phyloP scores from a whole-genome alignment of 2,113 vertebrate genomes.

The Centropus unirufus region DNA sequence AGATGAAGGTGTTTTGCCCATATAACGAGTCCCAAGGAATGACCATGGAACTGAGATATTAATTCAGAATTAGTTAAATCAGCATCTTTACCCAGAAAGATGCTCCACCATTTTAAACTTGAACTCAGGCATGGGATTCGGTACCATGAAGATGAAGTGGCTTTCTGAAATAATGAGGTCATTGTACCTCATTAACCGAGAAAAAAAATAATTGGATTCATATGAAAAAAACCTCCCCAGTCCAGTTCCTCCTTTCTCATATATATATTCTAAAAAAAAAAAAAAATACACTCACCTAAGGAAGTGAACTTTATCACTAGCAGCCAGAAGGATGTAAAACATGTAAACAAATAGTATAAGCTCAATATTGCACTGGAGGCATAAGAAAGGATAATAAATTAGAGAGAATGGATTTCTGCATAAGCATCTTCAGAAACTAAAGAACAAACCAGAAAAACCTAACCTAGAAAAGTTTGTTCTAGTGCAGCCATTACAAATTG shows the following conservation, averaged over 20 bases:
- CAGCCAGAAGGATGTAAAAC: neutral
- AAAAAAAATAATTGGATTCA: neutral
- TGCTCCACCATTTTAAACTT: neutral
- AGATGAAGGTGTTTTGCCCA: neutral
- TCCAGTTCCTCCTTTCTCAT: neutral
- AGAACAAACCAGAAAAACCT: neutral
- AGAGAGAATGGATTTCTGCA: neutral
- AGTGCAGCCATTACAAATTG: neutral
- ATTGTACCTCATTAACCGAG: neutral
- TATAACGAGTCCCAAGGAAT: accelerated
- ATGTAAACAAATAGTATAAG: neutral
- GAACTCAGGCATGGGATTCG: neutral
- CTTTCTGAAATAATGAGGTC: neutral
- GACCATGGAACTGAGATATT: accelerated
- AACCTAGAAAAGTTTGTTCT: neutral
- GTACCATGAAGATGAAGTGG: neutral
- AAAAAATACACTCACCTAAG: neutral
- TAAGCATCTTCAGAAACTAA: neutral
- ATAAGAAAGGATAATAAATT: neutral
- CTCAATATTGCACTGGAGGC: neutral
- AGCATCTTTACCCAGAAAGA: neutral
- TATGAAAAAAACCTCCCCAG: neutral
- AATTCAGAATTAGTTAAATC: neutral
- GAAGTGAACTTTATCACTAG: neutral
- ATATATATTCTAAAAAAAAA: neutral